Conservation (phyloP, 2,797 vertebrate genomes). For the Myripristis jacobus region DNA sequence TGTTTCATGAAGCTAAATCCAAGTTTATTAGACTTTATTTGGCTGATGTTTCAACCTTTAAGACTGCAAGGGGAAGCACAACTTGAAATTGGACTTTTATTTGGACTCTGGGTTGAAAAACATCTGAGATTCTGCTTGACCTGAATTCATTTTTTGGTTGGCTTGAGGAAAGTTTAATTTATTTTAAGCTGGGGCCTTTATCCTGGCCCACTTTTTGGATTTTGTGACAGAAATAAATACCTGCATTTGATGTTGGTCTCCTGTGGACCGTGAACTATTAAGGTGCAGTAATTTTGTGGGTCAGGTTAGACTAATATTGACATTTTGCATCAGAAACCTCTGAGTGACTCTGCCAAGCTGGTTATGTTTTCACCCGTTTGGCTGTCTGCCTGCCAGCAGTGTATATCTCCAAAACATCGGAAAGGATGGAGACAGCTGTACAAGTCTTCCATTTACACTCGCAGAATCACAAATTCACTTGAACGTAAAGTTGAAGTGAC, state of each 20-base stretch:
- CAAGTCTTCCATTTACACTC: too few relatives aligned
- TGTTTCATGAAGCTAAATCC: not conserved
- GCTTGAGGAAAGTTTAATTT: conserved; percentile 19
- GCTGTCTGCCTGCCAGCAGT: not conserved
- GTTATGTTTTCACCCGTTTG: not conserved
- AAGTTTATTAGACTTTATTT: not conserved
- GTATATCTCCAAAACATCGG: not conserved
- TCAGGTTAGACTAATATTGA: conserved; percentile 34
- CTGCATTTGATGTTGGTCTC: conserved; percentile 40
- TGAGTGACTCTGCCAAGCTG: not conserved
- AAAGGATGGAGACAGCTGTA: too few relatives aligned
- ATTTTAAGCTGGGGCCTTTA: conserved; percentile 35
- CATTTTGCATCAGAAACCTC: not conserved
- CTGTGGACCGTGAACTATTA: conserved; percentile 42
- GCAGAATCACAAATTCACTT: too few relatives aligned
- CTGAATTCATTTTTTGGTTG: conserved; percentile 8
- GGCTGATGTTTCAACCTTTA: not conserved
- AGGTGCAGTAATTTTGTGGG: conserved; percentile 42
- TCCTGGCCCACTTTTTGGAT: conserved; percentile 55
- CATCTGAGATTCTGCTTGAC: conserved; percentile 20
- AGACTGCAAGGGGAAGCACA: not conserved
- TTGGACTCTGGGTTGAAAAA: not conserved
- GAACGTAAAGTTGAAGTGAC: too few relatives aligned
- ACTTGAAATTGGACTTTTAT: conserved; percentile 1
- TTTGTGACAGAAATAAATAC: conserved; percentile 62